phyloP scores from a whole-genome alignment of 2,888 invertebrate genomes.

The Hypomecis punctinalis region DNA sequence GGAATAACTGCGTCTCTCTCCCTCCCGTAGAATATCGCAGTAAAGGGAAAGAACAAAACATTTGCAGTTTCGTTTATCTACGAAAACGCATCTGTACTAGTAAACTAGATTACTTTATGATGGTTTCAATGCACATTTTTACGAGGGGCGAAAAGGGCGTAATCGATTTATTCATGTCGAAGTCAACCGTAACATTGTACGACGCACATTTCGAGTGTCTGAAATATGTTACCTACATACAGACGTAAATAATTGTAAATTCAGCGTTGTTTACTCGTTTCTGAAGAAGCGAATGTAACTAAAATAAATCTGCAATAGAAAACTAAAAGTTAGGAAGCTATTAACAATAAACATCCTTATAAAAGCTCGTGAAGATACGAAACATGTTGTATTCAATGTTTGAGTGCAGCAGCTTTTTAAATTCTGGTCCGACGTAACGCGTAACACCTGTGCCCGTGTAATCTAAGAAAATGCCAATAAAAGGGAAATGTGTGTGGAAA shows the following conservation, averaged over 20 bases:
- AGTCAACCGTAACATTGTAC: slow-evolving; percentile 28
- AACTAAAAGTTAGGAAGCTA: slow-evolving; percentile 54
- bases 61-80: slow-evolving; percentile 53
- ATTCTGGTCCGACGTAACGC: slow-evolving; percentile 52
- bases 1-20: slow-evolving; percentile 61
- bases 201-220: slow-evolving; percentile 28
- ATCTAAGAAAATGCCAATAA: slow-evolving; percentile 15
- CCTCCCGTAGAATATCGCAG: slow-evolving; percentile 42
- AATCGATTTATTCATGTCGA: slow-evolving; percentile 47
- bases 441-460: slow-evolving; percentile 56
- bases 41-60: slow-evolving; percentile 53
- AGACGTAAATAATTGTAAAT: slow-evolving; percentile 48
- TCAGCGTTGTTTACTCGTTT: slow-evolving; percentile 53
- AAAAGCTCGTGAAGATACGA: slow-evolving; percentile 30
- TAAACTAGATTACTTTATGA: slow-evolving; percentile 68
- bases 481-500: slow-evolving; percentile 40
- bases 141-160: slow-evolving; percentile 57
- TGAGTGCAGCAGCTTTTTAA: slow-evolving; percentile 61
- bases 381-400: slow-evolving; percentile 53
- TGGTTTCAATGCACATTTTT: slow-evolving; percentile 61
- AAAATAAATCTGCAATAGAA: slow-evolving; percentile 59
- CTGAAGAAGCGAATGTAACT: slow-evolving; percentile 45
- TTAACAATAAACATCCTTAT: slow-evolving; percentile 55
- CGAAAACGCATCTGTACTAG: slow-evolving; percentile 67
- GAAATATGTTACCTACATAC: slow-evolving; percentile 45